Base-by-base conservation (phyloP, 2,797 vertebrate species). In the Rhabdophis nuchalis region DNA sequence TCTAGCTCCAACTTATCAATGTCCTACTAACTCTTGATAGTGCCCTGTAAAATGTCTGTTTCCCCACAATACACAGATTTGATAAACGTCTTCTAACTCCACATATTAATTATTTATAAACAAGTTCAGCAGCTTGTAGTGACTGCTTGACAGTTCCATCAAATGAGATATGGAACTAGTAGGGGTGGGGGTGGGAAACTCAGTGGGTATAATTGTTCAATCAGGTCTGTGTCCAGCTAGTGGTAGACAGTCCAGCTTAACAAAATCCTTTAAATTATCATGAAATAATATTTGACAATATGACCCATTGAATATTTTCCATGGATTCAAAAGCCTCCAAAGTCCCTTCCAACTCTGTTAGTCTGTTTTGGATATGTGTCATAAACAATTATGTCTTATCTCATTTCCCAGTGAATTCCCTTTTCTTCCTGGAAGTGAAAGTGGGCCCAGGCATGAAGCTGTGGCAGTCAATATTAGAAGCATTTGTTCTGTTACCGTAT, bases 321-420 rank as follows among this genome's bases (percentile, higher is more conserved):
- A 64, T n/a, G 11, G 60, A 64, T 64, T 64, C 0, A 4, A 64
- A n/a, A 27, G 27, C 58, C 25, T 60, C 25, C 58, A 60, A 61
- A 27, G 27, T 61, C 27, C 60, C 1, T 13, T 61, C 60, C 60
- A 64, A 64, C 60, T 29, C 27, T 13, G 27, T n/a, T 64, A 64
- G n/a, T 64, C 60, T n/a, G 29, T 64, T 29, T 12, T n/a, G 10
- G 4, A 64, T 64, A 64, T 88, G 18, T 0, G 0, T 41, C n/a
- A 36, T 46, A 88, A 90, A 82, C 57, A 88, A 3, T 88, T 90
- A 50, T 88, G 87, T 29, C 77, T 52, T 95, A 82, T 11, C 0
- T 3, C 97, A 23, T 97, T 96, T 97, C 97, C 92, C 96, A 98
- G 97, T 86, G 89, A 96, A 82, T 60, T 93, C 91, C 90, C 53